phyloP scores from a whole-genome alignment of 2,888 invertebrate species.

The Odontomyia ornata region DNA sequence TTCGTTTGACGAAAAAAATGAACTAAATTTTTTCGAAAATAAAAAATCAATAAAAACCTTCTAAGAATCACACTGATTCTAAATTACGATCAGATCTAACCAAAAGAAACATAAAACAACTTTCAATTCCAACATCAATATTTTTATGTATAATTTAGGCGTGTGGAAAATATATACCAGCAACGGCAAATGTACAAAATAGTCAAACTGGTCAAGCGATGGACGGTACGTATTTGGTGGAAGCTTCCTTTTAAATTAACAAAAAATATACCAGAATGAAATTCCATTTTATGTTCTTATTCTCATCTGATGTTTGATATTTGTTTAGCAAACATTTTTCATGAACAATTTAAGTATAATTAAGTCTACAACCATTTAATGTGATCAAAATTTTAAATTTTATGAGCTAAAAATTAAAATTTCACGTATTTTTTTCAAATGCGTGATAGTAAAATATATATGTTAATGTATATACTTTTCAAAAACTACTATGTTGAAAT shows the following conservation, averaged over 20 bases:
- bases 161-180: constrained; percentile 88
- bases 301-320: background rate
- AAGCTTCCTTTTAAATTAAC: constrained; percentile 78
- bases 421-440: no score
- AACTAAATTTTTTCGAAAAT: background rate
- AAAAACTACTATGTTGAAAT: no score
- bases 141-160: constrained; percentile 66
- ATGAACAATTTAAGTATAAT: no score
- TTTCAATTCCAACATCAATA: constrained; percentile 11
- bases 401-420: no score
- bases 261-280: background rate
- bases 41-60: background rate
- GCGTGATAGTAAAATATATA: no score
- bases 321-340: no score
- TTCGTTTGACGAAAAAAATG: no score
- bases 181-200: constrained; percentile 80
- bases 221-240: constrained; percentile 86
- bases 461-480: no score
- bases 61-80: background rate
- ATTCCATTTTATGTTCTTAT: background rate
- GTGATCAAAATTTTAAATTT: no score
- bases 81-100: background rate
- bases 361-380: no score
- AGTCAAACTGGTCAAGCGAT: constrained; percentile 83
- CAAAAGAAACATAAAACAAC: background rate